Base-by-base conservation (phyloP, 1,140 invertebrate species). In the Drosophila eugracilis region DNA sequence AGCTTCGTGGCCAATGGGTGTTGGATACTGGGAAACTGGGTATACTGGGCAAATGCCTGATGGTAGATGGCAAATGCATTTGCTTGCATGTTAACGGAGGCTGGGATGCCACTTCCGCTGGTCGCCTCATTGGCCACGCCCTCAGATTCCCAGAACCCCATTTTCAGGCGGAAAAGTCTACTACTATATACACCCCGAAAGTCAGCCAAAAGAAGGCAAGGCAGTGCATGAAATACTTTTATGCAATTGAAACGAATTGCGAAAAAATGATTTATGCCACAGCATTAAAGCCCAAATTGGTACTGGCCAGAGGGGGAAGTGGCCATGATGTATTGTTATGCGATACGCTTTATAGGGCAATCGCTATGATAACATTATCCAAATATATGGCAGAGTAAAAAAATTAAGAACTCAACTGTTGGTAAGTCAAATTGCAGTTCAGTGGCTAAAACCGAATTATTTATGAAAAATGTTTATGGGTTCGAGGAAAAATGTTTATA, bases 271-370 rank as follows among this genome's bases (percentile, higher is more conserved):
- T 86, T 85, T 85, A 85, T 85, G 74, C 59, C 59, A 75, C 59
- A 74, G 81, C 83, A 85, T 85, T 85, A 86, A 74, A 81, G 75
- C 55, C 50, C 78, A 75, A 85, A 85, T 86, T 76, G 84, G 72
- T 80, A 69, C 72, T 62, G 58, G 44, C 52, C 50, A 55, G 52
- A 28, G 75, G 49, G 34, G 75, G 49, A 71, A 66, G 52, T 26
- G 14, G 19, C n/a, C 17, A 41, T 77, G 73, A 78, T 78, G 58
- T 44, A 83, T 65, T 52, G 50, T 41, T 47, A 49, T 63, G 54
- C 66, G 74, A 74, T 63, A 74, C 49, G 70, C 41, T 62, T 63
- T 42, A 63, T 48, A 53, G 22, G 41, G n/a, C 45, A 48, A 72
- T 48, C 45, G 39, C 28, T 2, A 22, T 49, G 55, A 52, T 60